phyloP scores from a whole-genome alignment of 2,113 vertebrate species.

The Polypterus senegalus region DNA sequence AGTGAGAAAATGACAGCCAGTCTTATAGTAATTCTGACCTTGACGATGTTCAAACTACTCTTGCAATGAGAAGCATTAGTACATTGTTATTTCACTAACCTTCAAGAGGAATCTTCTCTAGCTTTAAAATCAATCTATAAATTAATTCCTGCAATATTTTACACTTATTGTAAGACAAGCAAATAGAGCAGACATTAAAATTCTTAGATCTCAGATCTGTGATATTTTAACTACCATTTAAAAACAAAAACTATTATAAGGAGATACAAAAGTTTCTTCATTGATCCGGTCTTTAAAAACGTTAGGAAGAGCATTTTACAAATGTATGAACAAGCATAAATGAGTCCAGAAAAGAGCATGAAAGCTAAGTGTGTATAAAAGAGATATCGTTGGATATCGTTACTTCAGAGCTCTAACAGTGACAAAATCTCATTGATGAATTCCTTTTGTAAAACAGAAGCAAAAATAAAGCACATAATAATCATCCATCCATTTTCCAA shows the following conservation, averaged over 20 bases:
- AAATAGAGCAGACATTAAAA: neutral
- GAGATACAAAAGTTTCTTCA: slow-evolving; percentile 21
- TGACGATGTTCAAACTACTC: too few species aligned
- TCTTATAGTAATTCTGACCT: too few species aligned
- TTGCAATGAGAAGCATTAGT: too few species aligned
- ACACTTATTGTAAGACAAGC: slow-evolving; percentile 10
- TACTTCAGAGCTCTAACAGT: too few species aligned
- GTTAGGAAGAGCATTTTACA: slow-evolving; percentile 17
- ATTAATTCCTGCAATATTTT: neutral
- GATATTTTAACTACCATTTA: slow-evolving; percentile 3
- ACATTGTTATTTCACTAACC: slow-evolving; percentile 6
- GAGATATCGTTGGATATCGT: too few species aligned
- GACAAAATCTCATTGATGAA: too few species aligned
- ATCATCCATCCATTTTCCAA: too few species aligned
- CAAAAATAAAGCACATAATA: too few species aligned
- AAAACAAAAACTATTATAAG: slow-evolving; percentile 11
- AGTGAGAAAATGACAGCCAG: too few species aligned
- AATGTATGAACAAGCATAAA: slow-evolving; percentile 13
- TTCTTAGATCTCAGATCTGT: slow-evolving; percentile 18
- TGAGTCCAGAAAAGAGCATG: slow-evolving; percentile 13
- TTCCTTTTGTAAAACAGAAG: too few species aligned
- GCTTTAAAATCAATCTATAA: slow-evolving; percentile 5
- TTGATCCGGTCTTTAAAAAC: slow-evolving; percentile 25
- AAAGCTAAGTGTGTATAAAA: too few species aligned
- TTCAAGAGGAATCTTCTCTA: slow-evolving; percentile 8